These are phyloP conservation scores for Malurus splendens DNA, from an alignment of 2,797 vertebrate genomes.

Conservation along the genomic window DNA sequence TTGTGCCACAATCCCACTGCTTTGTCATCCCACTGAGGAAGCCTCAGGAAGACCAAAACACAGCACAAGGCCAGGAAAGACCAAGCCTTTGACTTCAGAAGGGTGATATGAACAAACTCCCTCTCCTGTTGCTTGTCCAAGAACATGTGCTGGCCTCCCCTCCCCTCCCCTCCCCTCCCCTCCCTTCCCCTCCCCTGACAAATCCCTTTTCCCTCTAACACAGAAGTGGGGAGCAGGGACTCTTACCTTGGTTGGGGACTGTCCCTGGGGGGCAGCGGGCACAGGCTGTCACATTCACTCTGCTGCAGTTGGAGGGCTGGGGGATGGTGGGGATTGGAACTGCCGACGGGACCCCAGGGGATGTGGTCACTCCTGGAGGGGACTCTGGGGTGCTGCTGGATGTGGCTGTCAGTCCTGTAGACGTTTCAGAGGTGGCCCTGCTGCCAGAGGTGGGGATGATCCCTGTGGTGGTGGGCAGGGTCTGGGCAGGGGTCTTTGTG, in stretches of 20 bases:
- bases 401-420: fast-evolving
- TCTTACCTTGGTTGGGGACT: conserved; percentile 72
- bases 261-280: conserved; percentile 77
- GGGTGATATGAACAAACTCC: not conserved
- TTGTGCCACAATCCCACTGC: not conserved
- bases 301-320: conserved; percentile 65
- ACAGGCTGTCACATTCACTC: conserved; percentile 77
- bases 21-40: not conserved
- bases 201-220: not conserved
- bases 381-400: fast-evolving
- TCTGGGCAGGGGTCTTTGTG: not conserved
- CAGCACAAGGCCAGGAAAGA: not conserved
- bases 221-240: fast-evolving
- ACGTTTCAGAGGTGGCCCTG: fast-evolving
- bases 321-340: not conserved
- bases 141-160: too few relatives aligned
- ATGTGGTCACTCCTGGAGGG: not conserved
- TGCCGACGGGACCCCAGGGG: not conserved
- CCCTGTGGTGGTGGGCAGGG: not conserved
- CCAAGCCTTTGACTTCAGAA: not conserved
- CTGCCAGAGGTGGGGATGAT: not conserved
- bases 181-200: not conserved
- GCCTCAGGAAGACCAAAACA: not conserved
- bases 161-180: not conserved
- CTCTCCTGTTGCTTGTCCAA: not conserved